phyloP scores from a whole-genome alignment of 2,888 invertebrate genomes.

The Pristionchus mayeri region DNA sequence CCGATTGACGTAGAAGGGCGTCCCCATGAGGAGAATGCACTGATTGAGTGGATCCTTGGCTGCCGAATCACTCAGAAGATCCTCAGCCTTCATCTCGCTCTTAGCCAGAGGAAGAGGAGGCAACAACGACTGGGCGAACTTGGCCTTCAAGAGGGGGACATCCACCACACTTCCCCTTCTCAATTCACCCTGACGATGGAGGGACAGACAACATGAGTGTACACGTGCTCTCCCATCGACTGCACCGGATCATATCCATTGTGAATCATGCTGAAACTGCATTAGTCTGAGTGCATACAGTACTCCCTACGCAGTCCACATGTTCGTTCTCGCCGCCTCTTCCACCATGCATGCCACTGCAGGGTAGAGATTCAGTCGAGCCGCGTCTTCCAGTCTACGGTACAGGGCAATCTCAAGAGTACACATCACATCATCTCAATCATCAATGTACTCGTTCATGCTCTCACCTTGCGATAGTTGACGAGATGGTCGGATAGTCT shows the following conservation, averaged over 20 bases:
- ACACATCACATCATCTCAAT: too few species aligned
- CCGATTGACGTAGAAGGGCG: conserved; percentile 43
- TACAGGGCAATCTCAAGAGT: background rate
- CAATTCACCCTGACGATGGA: conserved; percentile 38
- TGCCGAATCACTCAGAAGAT: background rate
- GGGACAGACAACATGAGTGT: conserved; percentile 44
- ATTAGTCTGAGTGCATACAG: background rate
- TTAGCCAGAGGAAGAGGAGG: conserved; percentile 10
- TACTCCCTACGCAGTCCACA: conserved; percentile 33
- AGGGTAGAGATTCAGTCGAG: conserved; percentile 27
- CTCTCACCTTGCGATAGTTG: conserved; percentile 1
- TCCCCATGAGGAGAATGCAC: conserved; percentile 24
- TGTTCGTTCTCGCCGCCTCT: conserved; percentile 36
- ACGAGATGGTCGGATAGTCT: conserved; percentile 34
- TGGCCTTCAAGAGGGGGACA: background rate
- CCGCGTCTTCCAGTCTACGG: conserved; percentile 39
- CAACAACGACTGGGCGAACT: conserved; percentile 17
- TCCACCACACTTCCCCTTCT: background rate
- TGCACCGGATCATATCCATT: conserved; percentile 39
- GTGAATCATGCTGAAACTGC: conserved; percentile 42
- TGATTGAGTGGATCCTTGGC: conserved; percentile 34
- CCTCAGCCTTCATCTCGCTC: background rate
- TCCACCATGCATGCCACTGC: conserved; percentile 35
- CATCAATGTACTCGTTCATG: background rate
- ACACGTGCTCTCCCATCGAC: conserved; percentile 36